These are phyloP conservation scores for Cataglyphis rosenhaueri DNA, from an alignment of 2,888 invertebrate species.

Conservation along the genomic window DNA sequence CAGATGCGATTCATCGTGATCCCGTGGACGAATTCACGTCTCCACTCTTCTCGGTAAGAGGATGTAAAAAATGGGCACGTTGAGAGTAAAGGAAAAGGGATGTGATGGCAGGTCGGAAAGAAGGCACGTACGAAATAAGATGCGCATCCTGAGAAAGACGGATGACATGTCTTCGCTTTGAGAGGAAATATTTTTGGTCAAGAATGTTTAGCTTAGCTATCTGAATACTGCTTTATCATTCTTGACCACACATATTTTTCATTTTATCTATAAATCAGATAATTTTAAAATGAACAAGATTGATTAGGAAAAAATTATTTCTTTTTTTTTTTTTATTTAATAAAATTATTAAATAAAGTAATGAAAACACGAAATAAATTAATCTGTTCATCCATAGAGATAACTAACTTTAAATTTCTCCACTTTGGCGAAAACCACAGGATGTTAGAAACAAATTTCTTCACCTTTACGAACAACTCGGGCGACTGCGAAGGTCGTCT, in stretches of 20 bases:
- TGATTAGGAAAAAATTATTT: not conserved
- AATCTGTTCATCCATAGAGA: not conserved
- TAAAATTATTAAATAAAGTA: not conserved
- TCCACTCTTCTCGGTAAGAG: slow-evolving; percentile 45
- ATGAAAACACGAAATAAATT: not conserved
- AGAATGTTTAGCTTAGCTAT: not conserved
- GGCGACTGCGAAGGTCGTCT: not conserved
- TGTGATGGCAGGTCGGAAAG: slow-evolving; percentile 29
- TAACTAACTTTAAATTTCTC: slow-evolving; percentile 6
- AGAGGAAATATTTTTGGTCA: slow-evolving; percentile 50
- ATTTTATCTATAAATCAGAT: not conserved
- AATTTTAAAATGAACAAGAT: not conserved
- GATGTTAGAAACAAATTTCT: slow-evolving; percentile 41
- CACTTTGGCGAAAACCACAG: not conserved
- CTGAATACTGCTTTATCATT: not conserved
- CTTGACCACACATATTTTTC: not conserved
- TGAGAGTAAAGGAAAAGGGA: slow-evolving; percentile 46
- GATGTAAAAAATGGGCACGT: slow-evolving; percentile 46
- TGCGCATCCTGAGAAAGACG: slow-evolving; percentile 34
- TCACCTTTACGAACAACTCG: not conserved
- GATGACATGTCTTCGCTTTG: slow-evolving; percentile 25
- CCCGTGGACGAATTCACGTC: slow-evolving; percentile 53
- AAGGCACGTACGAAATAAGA: slow-evolving; percentile 54
- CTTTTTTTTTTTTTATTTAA: not conserved
- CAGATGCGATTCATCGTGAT: slow-evolving; percentile 55